Evolutionary conservation across 2,797 vertebrate genomes (phyloP).

Genomic region (Spinibarbus caldwelli): DNA sequence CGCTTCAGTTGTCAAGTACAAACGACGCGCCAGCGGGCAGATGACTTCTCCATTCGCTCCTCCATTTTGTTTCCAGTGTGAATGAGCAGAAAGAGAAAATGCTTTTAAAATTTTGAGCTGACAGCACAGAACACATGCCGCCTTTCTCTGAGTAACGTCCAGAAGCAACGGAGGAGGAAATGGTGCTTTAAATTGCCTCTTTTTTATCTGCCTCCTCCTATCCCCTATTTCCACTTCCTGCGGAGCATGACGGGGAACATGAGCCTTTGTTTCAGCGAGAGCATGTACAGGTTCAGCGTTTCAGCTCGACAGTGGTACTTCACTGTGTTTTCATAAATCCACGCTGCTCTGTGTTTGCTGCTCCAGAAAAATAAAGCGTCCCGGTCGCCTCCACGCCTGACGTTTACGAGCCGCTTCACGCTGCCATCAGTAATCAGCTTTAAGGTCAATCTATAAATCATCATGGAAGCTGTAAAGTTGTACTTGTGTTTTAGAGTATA

Average conservation of each 20-base stretch:
- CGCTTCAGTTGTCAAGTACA: conserved; percentile 45
- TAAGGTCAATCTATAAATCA: conserved; percentile 16
- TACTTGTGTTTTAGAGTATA: background rate
- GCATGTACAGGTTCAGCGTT: conserved; percentile 14
- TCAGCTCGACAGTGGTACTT: conserved; percentile 39
- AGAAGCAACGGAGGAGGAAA: conserved; percentile 38
- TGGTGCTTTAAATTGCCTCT: conserved; percentile 51
- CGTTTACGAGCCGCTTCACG: background rate
- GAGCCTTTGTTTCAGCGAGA: conserved; percentile 25
- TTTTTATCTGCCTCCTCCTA: conserved; percentile 26
- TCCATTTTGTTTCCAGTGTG: conserved; percentile 32
- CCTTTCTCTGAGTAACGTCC: conserved; percentile 36
- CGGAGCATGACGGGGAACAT: conserved; percentile 39
- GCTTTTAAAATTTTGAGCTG: conserved; percentile 48
- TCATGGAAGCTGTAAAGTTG: background rate
- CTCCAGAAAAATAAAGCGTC: background rate
- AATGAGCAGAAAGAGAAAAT: conserved; percentile 42
- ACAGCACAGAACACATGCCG: conserved; percentile 42
- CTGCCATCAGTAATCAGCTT: conserved; percentile 1
- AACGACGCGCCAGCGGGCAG: conserved; percentile 31
- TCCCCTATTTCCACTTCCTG: conserved; percentile 33
- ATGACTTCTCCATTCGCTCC: conserved; percentile 22
- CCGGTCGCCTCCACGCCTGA: background rate
- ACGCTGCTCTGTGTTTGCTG: conserved; percentile 21
- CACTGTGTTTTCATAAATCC: conserved; percentile 40